Evolutionary conservation across 2,113 vertebrate species (phyloP), one percentile per base, ranked within the genome.

Genomic region (Platichthys stellatus): DNA sequence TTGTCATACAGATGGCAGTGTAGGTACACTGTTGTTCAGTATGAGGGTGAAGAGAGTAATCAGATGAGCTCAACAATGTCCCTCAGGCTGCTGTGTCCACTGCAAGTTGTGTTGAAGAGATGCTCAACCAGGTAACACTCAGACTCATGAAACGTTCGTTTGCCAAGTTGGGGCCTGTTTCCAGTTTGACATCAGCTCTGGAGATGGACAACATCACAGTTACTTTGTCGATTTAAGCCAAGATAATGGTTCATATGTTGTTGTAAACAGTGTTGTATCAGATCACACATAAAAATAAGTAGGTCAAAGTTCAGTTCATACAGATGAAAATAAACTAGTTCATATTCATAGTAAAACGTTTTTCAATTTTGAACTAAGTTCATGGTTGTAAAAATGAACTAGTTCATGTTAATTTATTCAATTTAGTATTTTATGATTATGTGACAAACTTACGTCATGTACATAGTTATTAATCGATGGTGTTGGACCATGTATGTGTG

Each of bases 151-250:
- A 78, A 80, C 87, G 49, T 88, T 98, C 92, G 96, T 98, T 26
- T 51, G 58, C 31, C 93, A 94, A 47, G 92, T 98, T 3, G 86
- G 93, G 21, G 95, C 96, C 70, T 94, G 93, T 72, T 99, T 95
- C 85, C 96, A 96, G 90, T 92, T 98, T 86, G 88, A 95, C 20
- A 86, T 98, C 67, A 13, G 38, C 76, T 90, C 92, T 14, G 82
- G 84, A 23, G 75, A 92, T 0, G 95, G 95, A 26, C 2, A 87
- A 13, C 74, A 69, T 59, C 89, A 24, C 59, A 82, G 63, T 86
- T 97, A 96, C 90, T 96, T 96, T 86, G 83, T 98, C 82, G 97
- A 98, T 89, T 93, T 98, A 78, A 96, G 93, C 72, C 85, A 95
- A 95, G 96, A 97, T 97, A 79, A 84, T 40, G 14, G 26, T 57